Base-by-base conservation (phyloP, 1,140 invertebrate genomes). In the Cyclargus thomasi region DNA sequence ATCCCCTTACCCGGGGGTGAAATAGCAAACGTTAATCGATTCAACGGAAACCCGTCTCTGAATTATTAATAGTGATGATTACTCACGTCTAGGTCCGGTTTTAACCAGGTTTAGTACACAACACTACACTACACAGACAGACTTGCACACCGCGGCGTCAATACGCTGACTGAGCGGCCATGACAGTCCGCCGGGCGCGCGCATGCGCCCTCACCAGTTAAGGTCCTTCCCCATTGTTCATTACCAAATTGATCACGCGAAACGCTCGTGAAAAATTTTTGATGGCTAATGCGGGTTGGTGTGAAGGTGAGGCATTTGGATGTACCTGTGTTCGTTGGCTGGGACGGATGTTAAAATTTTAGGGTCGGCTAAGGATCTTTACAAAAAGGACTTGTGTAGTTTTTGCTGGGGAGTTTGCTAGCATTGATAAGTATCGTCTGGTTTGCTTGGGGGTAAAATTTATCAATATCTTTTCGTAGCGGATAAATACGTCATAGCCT, bases 151-250 rank as follows among this genome's bases (percentile, higher is more conserved):
- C 53, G 20, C 68, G 80, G 77, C 82, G 85, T 89, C 85, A 67
- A 86, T 86, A 89, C 79, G 76, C 75, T 77, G 23, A 89, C 86
- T 89, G 86, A 84, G 68, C 75, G 67, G 85, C 86, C 86, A 89
- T 89, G 86, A 83, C 82, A 81, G 82, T 80, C 78, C 79, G 70
- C 67, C 79, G 75, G 82, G 81, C 71, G 47, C 71, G 73, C 85
- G 85, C 86, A 84, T 85, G 86, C 86, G 86, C 70, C 23, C 53
- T 73, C 67, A 59, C 65, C 73, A 73, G 82, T 83, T 82, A 85
- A 86, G 83, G 80, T 86, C 83, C 76, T 82, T 86, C 79, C 83
- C 83, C 82, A 88, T 86, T 88, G 83, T 86, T 76, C 77, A 67
- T 76, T 77, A 76, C 71, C 73, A 82, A 88, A 84, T 80, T 84